Conservation (phyloP, 1,140 invertebrate species). For the Ceratosolen fusciceps region DNA sequence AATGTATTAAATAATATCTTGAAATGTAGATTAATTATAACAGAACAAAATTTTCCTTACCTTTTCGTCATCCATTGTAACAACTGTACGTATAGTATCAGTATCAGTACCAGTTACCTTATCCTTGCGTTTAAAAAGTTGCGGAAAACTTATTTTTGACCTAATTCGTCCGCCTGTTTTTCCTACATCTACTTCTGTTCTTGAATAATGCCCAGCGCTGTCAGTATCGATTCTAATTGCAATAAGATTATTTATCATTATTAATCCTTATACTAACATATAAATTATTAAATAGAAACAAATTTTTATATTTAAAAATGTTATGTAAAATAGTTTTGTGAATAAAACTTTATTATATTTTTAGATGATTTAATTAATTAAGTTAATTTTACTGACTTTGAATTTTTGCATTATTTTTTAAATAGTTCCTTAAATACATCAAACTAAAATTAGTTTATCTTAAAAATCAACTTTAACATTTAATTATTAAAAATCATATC, state of each 20-base stretch:
- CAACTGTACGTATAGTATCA: constrained; percentile 68
- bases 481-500: no score
- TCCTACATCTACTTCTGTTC: constrained; percentile 65
- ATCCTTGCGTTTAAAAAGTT: constrained; percentile 68
- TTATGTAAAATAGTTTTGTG: neutral
- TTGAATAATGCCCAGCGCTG: constrained; percentile 69
- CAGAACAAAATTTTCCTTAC: constrained; percentile 50
- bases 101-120: constrained; percentile 69
- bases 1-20: no score
- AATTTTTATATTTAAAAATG: neutral
- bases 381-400: no score
- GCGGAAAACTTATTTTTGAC: constrained; percentile 61
- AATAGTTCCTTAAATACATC: no score
- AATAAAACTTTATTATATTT: neutral
- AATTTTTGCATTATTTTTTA: no score
- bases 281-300: constrained; percentile 42
- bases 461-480: no score
- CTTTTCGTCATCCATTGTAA: constrained; percentile 69
- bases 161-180: constrained; percentile 56
- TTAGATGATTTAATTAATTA: no score
- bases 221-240: constrained; percentile 68
- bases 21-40: no score
- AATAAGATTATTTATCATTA: neutral
- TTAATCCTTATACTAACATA: neutral
- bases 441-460: no score